Evolutionary conservation across 1,140 invertebrate genomes (phyloP).

Genomic region (Drosophila jambulina): DNA sequence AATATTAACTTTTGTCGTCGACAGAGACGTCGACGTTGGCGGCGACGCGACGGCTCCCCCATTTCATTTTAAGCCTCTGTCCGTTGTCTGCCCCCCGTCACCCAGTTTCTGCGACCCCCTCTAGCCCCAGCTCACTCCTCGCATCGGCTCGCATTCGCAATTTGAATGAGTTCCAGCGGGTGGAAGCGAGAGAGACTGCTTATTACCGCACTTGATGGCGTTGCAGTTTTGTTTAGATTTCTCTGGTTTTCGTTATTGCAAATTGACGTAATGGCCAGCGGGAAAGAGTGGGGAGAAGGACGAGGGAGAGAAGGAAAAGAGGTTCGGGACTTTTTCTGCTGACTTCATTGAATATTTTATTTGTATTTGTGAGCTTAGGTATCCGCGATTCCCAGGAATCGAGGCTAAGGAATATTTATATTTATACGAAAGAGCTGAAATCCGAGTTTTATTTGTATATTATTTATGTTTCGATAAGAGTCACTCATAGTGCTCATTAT

Average conservation of each 20-base stretch:
- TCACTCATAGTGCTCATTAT: background rate
- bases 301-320: background rate
- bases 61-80: slow-evolving; percentile 45
- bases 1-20: slow-evolving; percentile 65
- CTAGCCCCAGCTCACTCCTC: background rate
- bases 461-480: background rate
- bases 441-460: background rate
- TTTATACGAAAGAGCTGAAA: slow-evolving; percentile 1
- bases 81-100: background rate
- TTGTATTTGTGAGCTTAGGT: slow-evolving; percentile 5
- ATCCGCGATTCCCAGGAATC: background rate
- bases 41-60: slow-evolving; percentile 54
- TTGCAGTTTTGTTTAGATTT: slow-evolving; percentile 63
- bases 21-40: slow-evolving; percentile 31
- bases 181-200: slow-evolving; percentile 56
- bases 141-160: slow-evolving; percentile 24
- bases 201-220: slow-evolving; percentile 75
- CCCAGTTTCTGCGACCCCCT: slow-evolving; percentile 1
- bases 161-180: slow-evolving; percentile 34
- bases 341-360: slow-evolving; percentile 14
- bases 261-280: slow-evolving; percentile 70
- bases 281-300: slow-evolving; percentile 1
- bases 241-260: slow-evolving; percentile 56
- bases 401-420: slow-evolving; percentile 3
- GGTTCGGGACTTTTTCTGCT: slow-evolving; percentile 11